A percentile compares a stretch with the other conserved stretches of the same genome.
Conservation (phyloP, 2,888 invertebrate species). For the Syrphus vitripennis region DNA sequence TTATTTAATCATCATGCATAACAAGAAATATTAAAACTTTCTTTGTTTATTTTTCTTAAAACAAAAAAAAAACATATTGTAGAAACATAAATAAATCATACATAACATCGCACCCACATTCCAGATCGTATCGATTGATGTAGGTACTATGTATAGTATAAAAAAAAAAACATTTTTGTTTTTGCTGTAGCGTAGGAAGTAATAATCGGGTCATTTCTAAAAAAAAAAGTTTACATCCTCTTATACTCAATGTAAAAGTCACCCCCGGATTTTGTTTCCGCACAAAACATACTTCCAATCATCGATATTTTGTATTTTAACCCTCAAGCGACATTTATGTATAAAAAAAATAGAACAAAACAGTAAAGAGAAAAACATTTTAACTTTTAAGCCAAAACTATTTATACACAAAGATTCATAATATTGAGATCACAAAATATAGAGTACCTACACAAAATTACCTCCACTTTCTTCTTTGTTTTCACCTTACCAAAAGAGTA, state of each 20-base stretch:
- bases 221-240: background rate
- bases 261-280: slow-evolving; percentile 27
- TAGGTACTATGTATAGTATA: background rate
- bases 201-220: slow-evolving; percentile 28
- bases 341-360: slow-evolving; percentile 4
- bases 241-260: background rate
- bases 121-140: slow-evolving; percentile 24
- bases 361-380: slow-evolving; percentile 11
- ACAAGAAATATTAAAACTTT: background rate
- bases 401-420: no score
- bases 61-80: background rate
- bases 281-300: background rate
- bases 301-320: background rate
- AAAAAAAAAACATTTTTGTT: no score
- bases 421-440: background rate
- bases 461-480: slow-evolving; percentile 49
- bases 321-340: slow-evolving; percentile 26
- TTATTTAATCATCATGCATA: no score
- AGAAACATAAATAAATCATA: background rate
- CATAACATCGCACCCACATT: slow-evolving; percentile 30
- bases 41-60: background rate
- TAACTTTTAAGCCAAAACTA: slow-evolving; percentile 16
- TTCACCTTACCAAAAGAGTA: background rate
- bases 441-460: background rate
- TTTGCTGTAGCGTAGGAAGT: slow-evolving; percentile 7